A percentile compares a stretch with the other conserved stretches of the same genome.
Evolutionary conservation across 2,113 vertebrate genomes (phyloP).

Genomic region (Cynoglossus semilaevis): DNA sequence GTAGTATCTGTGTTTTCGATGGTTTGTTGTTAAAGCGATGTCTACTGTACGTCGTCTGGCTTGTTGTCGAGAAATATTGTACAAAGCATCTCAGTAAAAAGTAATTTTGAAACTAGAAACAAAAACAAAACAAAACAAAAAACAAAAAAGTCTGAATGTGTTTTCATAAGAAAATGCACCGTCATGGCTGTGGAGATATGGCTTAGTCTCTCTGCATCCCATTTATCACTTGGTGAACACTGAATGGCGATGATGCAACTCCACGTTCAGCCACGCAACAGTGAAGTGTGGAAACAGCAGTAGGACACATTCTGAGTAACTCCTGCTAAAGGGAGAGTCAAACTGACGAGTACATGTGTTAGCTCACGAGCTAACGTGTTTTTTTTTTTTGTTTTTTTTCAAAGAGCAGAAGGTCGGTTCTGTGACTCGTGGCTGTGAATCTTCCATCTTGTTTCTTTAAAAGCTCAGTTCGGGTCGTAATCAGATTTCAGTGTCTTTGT

Average conservation of each 20-base stretch:
- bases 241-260: slow-evolving; percentile 48
- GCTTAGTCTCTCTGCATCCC: slow-evolving; percentile 72
- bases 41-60: slow-evolving; percentile 65
- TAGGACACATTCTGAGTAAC: slow-evolving; percentile 45
- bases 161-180: slow-evolving; percentile 65
- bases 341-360: slow-evolving; percentile 18
- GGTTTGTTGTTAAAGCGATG: slow-evolving; percentile 64
- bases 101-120: slow-evolving; percentile 49
- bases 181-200: slow-evolving; percentile 72
- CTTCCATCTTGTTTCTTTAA: slow-evolving; percentile 1
- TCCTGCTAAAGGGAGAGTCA: slow-evolving; percentile 19
- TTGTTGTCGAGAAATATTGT: slow-evolving; percentile 73
- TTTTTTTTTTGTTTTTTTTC: too few relatives aligned
- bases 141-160: slow-evolving; percentile 43
- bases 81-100: slow-evolving; percentile 76
- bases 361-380: too few relatives aligned
- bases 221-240: slow-evolving; percentile 45
- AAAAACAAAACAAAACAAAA: slow-evolving; percentile 13
- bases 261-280: slow-evolving; percentile 40
- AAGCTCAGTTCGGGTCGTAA: not conserved
- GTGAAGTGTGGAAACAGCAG: slow-evolving; percentile 46
- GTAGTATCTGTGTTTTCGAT: slow-evolving; percentile 67
- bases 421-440: not conserved
- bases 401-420: too few relatives aligned
- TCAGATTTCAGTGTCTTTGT: not conserved